A percentile compares a stretch with the other conserved stretches of the same genome.
Evolutionary conservation across 2,888 invertebrate species (phyloP).

Genomic region (Machimus atricapillus): DNA sequence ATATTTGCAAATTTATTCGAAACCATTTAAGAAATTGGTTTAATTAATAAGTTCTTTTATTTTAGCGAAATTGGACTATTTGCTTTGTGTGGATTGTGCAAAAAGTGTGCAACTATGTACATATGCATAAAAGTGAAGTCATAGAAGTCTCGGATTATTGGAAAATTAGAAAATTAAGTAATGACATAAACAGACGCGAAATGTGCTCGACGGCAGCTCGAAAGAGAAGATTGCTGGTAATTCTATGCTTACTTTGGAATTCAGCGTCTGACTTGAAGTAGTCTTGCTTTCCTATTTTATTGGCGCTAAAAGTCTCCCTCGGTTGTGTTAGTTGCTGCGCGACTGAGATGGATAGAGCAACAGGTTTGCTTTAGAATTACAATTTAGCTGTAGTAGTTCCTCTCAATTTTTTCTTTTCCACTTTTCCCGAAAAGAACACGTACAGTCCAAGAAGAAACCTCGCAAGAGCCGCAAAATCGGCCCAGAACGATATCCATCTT

Average conservation of each 20-base stretch:
- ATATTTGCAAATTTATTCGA: too few relatives aligned
- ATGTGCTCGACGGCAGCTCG: neutral
- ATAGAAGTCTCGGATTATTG: neutral
- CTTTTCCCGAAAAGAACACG: neutral
- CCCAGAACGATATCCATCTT: neutral
- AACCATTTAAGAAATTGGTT: too few relatives aligned
- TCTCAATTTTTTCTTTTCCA: neutral
- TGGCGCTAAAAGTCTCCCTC: neutral
- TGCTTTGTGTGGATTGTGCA: neutral
- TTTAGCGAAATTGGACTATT: neutral
- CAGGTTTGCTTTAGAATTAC: neutral
- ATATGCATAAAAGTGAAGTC: neutral
- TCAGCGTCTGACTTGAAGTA: neutral
- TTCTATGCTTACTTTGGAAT: neutral
- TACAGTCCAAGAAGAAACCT: neutral
- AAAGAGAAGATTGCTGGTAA: neutral
- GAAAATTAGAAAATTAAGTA: neutral
- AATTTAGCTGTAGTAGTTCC: neutral
- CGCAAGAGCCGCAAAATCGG: neutral
- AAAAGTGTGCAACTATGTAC: neutral
- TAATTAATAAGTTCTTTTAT: neutral
- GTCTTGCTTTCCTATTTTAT: neutral
- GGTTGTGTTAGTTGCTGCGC: neutral
- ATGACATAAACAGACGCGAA: neutral
- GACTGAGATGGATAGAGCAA: slow-evolving; percentile 5